These are phyloP conservation scores for Ceratina japonica DNA, from an alignment of 1,140 invertebrate genomes.

Conservation along the genomic window DNA sequence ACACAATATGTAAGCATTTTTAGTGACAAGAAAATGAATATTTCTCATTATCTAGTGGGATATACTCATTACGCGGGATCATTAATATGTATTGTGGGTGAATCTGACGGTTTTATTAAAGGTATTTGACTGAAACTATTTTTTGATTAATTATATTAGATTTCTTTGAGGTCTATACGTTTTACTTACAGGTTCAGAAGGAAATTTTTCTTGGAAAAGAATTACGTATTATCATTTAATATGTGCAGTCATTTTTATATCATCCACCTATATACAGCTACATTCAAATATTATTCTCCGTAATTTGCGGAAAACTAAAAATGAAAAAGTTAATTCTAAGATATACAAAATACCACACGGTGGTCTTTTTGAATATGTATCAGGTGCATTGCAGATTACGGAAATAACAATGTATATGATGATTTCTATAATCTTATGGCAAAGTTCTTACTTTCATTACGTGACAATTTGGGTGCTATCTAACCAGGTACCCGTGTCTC, in stretches of 20 bases:
- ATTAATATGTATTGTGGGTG: conserved; percentile 83
- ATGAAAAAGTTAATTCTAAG: conserved; percentile 82
- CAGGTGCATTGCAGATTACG: too few species aligned
- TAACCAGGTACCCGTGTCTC: too few species aligned
- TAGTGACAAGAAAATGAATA: conserved; percentile 88
- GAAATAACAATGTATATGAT: too few species aligned
- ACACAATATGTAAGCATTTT: conserved; percentile 88
- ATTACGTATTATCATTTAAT: conserved; percentile 75
- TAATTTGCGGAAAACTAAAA: conserved; percentile 85
- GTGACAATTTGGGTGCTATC: too few species aligned
- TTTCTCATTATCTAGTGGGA: conserved; percentile 88
- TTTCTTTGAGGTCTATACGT: not conserved
- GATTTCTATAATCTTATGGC: too few species aligned
- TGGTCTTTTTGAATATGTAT: too few species aligned
- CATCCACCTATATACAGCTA: conserved; percentile 85
- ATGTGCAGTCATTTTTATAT: conserved; percentile 82
- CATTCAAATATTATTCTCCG: conserved; percentile 86
- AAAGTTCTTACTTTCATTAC: too few species aligned
- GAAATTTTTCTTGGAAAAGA: conserved; percentile 59
- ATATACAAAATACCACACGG: conserved; percentile 89
- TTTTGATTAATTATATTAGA: too few species aligned
- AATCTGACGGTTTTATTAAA: conserved; percentile 86
- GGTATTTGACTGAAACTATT: conserved; percentile 58
- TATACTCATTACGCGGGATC: conserved; percentile 87
- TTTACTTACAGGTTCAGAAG: conserved; percentile 56